Evolutionary conservation across 2,888 invertebrate species (phyloP).

Genomic region (Eulithis testata): DNA sequence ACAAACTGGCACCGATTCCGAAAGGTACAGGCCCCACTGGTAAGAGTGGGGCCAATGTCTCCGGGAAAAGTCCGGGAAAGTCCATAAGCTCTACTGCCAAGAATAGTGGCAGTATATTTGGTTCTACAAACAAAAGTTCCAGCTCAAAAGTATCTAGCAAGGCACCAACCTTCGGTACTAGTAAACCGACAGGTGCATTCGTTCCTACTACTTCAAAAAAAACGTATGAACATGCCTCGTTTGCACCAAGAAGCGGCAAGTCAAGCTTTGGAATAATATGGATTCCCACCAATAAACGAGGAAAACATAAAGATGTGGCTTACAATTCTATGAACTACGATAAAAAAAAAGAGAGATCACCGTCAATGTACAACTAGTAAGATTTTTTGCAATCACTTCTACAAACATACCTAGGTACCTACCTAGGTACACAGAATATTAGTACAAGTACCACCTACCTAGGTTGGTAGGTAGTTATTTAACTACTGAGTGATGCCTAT

Average conservation of each 20-base stretch:
- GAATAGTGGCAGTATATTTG: slow-evolving; percentile 36
- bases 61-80: slow-evolving; percentile 35
- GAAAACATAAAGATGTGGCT: slow-evolving; percentile 67
- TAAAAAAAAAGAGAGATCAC: slow-evolving; percentile 60
- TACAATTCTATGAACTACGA: slow-evolving; percentile 64
- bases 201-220: slow-evolving; percentile 48
- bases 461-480: no score
- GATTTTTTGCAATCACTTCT: slow-evolving; percentile 40
- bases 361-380: slow-evolving; percentile 75
- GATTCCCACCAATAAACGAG: slow-evolving; percentile 67
- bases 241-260: slow-evolving; percentile 58
- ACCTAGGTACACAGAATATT: no score
- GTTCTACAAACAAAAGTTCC: slow-evolving; percentile 31
- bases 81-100: slow-evolving; percentile 25
- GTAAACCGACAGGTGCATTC: slow-evolving; percentile 23
- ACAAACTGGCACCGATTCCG: slow-evolving; percentile 63
- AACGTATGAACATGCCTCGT: slow-evolving; percentile 53
- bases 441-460: no score
- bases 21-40: slow-evolving; percentile 61
- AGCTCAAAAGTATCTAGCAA: slow-evolving; percentile 21
- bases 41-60: slow-evolving; percentile 62
- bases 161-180: slow-evolving; percentile 23
- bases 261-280: slow-evolving; percentile 71
- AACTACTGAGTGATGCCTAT: no score
- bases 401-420: no score